Evolutionary conservation across 2,888 invertebrate species (phyloP).

Genomic region (Gymnosoma rotundatum): DNA sequence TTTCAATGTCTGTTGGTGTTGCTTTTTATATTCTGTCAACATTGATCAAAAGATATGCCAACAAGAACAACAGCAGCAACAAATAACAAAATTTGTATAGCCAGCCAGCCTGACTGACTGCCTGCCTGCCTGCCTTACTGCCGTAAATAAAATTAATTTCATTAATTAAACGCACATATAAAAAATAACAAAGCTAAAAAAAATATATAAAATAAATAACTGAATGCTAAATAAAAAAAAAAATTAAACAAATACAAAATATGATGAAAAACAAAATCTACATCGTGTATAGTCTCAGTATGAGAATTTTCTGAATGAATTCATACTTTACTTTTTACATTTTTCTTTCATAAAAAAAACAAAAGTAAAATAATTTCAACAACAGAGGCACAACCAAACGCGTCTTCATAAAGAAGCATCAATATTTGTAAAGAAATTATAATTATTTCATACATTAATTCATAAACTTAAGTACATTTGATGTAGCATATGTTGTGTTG

Average conservation of each 20-base stretch:
- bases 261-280: constrained; percentile 5
- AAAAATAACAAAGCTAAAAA: neutral
- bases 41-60: constrained; percentile 23
- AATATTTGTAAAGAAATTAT: constrained; percentile 6
- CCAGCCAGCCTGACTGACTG: constrained; percentile 13
- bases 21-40: constrained; percentile 19
- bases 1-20: constrained; percentile 19
- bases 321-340: constrained; percentile 40
- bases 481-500: neutral
- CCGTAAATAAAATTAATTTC: constrained; percentile 34
- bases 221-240: neutral
- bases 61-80: neutral
- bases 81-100: neutral
- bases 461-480: too few species aligned
- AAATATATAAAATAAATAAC: neutral
- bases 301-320: constrained; percentile 58
- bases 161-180: constrained; percentile 20
- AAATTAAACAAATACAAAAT: neutral
- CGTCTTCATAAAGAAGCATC: neutral
- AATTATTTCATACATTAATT: neutral
- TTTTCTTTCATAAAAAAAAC: neutral
- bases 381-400: neutral
- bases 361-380: neutral
- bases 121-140: constrained; percentile 8
- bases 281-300: constrained; percentile 44